A percentile compares a stretch with the other conserved stretches of the same genome.
Evolutionary conservation across 2,797 vertebrate species (phyloP).

Genomic region (Smutsia temminckii): DNA sequence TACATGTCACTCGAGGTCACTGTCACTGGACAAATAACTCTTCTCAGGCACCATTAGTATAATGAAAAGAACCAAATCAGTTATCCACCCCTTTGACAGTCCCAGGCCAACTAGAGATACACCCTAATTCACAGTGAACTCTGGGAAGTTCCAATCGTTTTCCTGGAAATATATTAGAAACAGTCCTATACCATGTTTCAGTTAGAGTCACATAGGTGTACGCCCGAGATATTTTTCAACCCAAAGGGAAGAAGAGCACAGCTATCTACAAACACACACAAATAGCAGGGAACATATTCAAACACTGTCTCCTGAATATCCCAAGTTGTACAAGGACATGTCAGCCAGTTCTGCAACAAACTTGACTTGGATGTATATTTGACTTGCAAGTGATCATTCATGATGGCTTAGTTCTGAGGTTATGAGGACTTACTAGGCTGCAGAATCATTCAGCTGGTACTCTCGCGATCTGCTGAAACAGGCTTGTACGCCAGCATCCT

Average conservation of each 20-base stretch:
- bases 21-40: neutral
- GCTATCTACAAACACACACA: neutral
- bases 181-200: neutral
- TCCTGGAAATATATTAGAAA: conserved; percentile 18
- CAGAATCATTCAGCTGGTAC: conserved; percentile 99
- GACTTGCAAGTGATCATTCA: conserved; percentile 14
- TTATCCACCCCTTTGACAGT: neutral
- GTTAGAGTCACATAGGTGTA: neutral
- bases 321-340: neutral
- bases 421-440: conserved; percentile 93
- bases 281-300: neutral
- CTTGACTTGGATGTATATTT: neutral
- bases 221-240: neutral
- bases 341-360: conserved; percentile 6
- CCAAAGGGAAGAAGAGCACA: neutral
- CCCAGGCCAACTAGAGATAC: neutral
- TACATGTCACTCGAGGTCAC: neutral
- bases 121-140: neutral
- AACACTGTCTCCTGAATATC: neutral
- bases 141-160: neutral
- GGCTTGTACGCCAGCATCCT: conserved; percentile 95
- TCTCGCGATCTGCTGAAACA: conserved; percentile 98
- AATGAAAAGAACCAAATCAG: neutral
- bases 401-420: neutral
- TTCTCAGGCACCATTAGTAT: neutral